A percentile compares a stretch with the other conserved stretches of the same genome.
Evolutionary conservation across 2,113 vertebrate species (phyloP).

Genomic region (Silurus asotus): DNA sequence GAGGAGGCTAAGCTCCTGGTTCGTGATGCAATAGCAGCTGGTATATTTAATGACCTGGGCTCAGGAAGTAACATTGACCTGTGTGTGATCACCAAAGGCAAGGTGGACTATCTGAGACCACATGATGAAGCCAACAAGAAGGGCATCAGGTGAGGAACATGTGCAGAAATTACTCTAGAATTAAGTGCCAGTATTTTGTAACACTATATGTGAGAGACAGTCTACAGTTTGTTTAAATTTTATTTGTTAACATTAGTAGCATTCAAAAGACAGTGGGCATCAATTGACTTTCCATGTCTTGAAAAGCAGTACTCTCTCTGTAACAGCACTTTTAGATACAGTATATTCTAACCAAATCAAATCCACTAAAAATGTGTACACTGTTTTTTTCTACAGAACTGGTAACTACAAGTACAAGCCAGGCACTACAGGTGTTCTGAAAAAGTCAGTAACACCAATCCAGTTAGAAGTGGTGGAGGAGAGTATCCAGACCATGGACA

Average conservation of each 20-base stretch:
- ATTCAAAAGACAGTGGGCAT: background rate
- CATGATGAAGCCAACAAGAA: constrained; percentile 90
- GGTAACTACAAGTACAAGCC: constrained; percentile 75
- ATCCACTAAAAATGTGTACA: background rate
- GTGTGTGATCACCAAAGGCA: constrained; percentile 90
- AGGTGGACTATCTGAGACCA: constrained; percentile 89
- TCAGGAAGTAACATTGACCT: constrained; percentile 96
- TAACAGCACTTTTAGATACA: background rate
- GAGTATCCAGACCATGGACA: constrained; percentile 84
- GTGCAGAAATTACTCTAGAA: background rate
- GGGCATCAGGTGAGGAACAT: constrained; percentile 80
- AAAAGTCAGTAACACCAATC: constrained; percentile 66
- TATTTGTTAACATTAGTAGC: background rate
- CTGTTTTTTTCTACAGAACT: constrained; percentile 57
- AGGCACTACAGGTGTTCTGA: constrained; percentile 81
- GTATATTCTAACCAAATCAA: background rate
- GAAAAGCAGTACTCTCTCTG: background rate
- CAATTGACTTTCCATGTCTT: background rate
- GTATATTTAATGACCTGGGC: constrained; percentile 94
- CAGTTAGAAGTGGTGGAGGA: constrained; percentile 80
- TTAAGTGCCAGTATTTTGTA: background rate
- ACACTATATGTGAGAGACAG: background rate
- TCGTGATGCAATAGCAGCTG: constrained; percentile 89
- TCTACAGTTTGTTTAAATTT: background rate
- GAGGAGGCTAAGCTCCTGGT: constrained; percentile 90